These are phyloP conservation scores for Streblospio benedicti DNA, from an alignment of 1,140 invertebrate species.

Conservation along the genomic window DNA sequence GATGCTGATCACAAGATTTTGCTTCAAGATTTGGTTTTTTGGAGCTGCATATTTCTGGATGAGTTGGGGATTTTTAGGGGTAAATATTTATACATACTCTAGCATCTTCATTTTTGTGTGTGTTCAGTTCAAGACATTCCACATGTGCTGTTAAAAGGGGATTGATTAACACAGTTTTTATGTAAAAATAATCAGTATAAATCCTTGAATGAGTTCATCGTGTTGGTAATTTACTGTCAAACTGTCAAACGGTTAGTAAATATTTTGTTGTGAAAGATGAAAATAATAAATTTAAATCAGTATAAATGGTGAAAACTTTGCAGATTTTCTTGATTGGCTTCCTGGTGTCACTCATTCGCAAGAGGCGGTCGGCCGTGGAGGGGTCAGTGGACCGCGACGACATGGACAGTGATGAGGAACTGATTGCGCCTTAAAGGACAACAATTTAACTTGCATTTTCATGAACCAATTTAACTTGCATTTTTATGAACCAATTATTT, in stretches of 20 bases:
- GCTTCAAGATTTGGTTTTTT: slow-evolving; percentile 51
- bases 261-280: too few relatives aligned
- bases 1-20: slow-evolving; percentile 43
- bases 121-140: too few relatives aligned
- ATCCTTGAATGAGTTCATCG: too few relatives aligned
- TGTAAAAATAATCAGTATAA: too few relatives aligned
- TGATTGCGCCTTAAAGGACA: slow-evolving; percentile 19
- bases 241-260: too few relatives aligned
- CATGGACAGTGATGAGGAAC: slow-evolving; percentile 45
- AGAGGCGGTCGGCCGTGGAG: slow-evolving; percentile 34
- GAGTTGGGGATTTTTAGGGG: slow-evolving; percentile 43
- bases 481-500: too few relatives aligned
- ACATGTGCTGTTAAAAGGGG: too few relatives aligned
- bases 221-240: too few relatives aligned
- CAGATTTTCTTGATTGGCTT: slow-evolving; percentile 40
- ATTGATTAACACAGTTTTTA: too few relatives aligned
- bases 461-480: slow-evolving; percentile 8
- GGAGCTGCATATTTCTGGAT: slow-evolving; percentile 47
- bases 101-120: too few relatives aligned
- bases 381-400: slow-evolving; percentile 41
- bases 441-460: slow-evolving; percentile 16
- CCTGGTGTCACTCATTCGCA: slow-evolving; percentile 33
- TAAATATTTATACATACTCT: too few relatives aligned
- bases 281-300: slow-evolving; percentile 3
- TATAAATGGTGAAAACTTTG: slow-evolving; percentile 15